Evolutionary conservation across 2,888 invertebrate genomes (phyloP).

Genomic region (Timema podura): DNA sequence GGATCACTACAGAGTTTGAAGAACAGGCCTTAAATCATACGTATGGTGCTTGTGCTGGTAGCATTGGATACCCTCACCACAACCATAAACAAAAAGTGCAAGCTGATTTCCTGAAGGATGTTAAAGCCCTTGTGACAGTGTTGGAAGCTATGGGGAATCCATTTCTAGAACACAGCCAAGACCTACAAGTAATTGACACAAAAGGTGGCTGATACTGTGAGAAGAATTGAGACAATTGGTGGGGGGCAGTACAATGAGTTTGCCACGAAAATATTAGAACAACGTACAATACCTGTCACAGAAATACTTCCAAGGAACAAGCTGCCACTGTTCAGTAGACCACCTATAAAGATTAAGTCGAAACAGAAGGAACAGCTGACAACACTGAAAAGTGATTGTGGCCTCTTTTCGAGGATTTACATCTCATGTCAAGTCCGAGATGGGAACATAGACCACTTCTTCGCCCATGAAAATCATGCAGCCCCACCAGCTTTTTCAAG

Average conservation of each 20-base stretch:
- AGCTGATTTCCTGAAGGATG: slow-evolving; percentile 9
- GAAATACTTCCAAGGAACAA: slow-evolving; percentile 1
- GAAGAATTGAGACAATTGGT: background rate
- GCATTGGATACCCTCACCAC: background rate
- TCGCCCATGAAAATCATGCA: slow-evolving; percentile 12
- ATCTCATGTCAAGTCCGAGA: slow-evolving; percentile 8
- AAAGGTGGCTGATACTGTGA: slow-evolving; percentile 6
- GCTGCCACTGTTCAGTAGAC: slow-evolving; percentile 1
- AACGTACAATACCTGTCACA: background rate
- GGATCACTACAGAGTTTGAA: background rate
- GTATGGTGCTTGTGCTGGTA: background rate
- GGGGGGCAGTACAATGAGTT: slow-evolving; percentile 12
- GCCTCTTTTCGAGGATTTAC: slow-evolving; percentile 10
- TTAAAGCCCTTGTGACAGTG: background rate
- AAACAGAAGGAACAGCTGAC: slow-evolving; percentile 9
- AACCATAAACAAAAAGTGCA: background rate
- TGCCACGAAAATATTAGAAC: background rate
- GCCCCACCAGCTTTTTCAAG: slow-evolving; percentile 12
- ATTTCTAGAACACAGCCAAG: background rate
- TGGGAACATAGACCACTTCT: background rate
- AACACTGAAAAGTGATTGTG: background rate
- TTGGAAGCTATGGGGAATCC: background rate
- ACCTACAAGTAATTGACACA: background rate
- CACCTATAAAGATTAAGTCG: slow-evolving; percentile 7
- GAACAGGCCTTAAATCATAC: background rate